Conservation (phyloP, 2,113 vertebrate genomes). For the Anguilla rostrata region DNA sequence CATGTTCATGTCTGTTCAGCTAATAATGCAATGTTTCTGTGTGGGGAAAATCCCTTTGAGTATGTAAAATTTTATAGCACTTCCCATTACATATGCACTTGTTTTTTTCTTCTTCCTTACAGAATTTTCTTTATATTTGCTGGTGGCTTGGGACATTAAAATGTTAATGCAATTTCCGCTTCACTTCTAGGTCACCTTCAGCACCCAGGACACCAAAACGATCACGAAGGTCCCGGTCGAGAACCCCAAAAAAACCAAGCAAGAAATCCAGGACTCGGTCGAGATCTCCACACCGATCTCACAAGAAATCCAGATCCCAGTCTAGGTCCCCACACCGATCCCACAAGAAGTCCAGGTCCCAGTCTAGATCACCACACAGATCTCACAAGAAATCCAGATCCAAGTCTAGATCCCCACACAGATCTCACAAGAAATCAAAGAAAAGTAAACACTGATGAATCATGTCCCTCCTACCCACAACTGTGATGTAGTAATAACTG, state of each 20-base stretch:
- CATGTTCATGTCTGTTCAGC: too few species aligned
- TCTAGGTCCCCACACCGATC: slow-evolving; percentile 91
- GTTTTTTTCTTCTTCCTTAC: neutral
- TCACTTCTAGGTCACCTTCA: slow-evolving; percentile 83
- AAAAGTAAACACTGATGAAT: slow-evolving; percentile 66
- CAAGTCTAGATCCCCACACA: slow-evolving; percentile 93
- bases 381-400: slow-evolving; percentile 91
- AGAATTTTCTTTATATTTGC: neutral
- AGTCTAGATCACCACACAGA: slow-evolving; percentile 93
- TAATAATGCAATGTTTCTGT: too few species aligned
- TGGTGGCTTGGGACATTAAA: neutral
- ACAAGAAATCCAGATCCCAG: slow-evolving; percentile 93
- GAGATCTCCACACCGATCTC: slow-evolving; percentile 87
- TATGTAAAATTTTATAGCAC: neutral
- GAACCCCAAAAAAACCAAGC: slow-evolving; percentile 92
- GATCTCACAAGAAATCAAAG: slow-evolving; percentile 94
- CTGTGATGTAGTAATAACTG: slow-evolving; percentile 73
- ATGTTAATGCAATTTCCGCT: neutral
- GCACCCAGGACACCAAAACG: slow-evolving; percentile 94
- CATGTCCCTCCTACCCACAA: slow-evolving; percentile 60
- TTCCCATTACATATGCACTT: neutral
- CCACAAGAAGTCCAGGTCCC: slow-evolving; percentile 90
- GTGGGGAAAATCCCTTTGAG: too few species aligned
- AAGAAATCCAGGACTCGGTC: slow-evolving; percentile 97
- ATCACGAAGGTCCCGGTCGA: slow-evolving; percentile 88